These are phyloP conservation scores for Tragopan temminckii DNA, from an alignment of 2,797 vertebrate genomes.

Conservation along the genomic window DNA sequence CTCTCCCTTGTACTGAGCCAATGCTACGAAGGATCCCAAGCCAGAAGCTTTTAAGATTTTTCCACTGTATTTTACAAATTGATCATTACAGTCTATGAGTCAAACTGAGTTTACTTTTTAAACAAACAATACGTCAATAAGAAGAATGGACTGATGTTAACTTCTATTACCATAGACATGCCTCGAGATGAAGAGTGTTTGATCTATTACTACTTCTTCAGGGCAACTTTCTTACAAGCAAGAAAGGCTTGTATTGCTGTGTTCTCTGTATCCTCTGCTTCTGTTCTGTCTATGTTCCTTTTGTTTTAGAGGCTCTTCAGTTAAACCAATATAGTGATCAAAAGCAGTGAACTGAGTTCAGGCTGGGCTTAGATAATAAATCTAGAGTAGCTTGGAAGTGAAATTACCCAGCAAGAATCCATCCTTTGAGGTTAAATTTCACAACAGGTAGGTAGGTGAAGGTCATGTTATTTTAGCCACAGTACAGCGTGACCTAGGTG, in stretches of 20 bases:
- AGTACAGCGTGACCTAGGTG: neutral
- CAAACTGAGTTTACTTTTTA: conserved; percentile 54
- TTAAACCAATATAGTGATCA: conserved; percentile 71
- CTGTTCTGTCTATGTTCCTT: conserved; percentile 60
- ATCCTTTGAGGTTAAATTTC: conserved; percentile 44
- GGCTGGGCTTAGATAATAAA: conserved; percentile 18
- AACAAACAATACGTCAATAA: conserved; percentile 66
- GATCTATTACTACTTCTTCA: conserved; percentile 60
- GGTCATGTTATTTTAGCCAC: neutral
- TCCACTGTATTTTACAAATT: neutral
- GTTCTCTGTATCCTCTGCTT: conserved; percentile 16
- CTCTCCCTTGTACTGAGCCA: neutral
- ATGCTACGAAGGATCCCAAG: neutral
- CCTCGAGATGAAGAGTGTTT: conserved; percentile 31
- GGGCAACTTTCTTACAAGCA: conserved; percentile 48
- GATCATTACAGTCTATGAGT: conserved; percentile 31
- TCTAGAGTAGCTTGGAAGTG: conserved; percentile 24
- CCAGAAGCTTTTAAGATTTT: neutral
- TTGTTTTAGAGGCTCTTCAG: conserved; percentile 63
- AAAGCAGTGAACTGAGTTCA: conserved; percentile 49
- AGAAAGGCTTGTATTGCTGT: conserved; percentile 21
- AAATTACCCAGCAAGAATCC: conserved; percentile 11
- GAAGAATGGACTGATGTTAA: conserved; percentile 34
- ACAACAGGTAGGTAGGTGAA: conserved; percentile 24
- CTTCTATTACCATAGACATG: conserved; percentile 65